Conservation (phyloP, 2,888 invertebrate genomes). For the Athripsodes cinereus region DNA sequence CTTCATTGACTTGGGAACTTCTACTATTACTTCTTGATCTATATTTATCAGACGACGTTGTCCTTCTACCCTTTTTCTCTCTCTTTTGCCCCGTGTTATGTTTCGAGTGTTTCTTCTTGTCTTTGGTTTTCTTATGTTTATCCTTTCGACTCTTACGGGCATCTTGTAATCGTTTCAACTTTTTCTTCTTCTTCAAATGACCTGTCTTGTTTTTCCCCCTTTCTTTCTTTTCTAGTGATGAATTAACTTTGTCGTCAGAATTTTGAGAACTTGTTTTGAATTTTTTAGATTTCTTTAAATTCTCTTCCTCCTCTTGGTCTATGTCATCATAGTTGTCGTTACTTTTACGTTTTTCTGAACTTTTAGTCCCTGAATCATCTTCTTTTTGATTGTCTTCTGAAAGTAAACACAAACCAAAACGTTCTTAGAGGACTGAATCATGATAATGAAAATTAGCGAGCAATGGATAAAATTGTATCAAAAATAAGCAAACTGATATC, state of each 20-base stretch:
- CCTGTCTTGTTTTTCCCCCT: background rate
- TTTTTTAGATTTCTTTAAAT: conserved; percentile 9
- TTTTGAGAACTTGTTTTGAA: conserved; percentile 4
- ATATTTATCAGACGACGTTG: conserved; percentile 25
- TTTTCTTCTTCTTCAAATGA: conserved; percentile 27
- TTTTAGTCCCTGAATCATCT: conserved; percentile 8
- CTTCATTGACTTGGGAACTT: conserved; percentile 26
- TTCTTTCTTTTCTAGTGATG: conserved; percentile 8
- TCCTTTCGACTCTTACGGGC: conserved; percentile 26
- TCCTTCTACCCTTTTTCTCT: conserved; percentile 35
- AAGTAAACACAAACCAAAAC: too few species aligned
- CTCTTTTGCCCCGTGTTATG: conserved; percentile 41
- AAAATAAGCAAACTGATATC: too few species aligned
- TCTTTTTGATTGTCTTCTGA: conserved; percentile 6
- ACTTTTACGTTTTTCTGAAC: conserved; percentile 8
- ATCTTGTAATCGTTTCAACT: conserved; percentile 26
- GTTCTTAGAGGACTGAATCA: too few species aligned
- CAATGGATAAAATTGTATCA: too few species aligned
- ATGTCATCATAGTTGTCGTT: conserved; percentile 1
- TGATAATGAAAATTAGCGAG: too few species aligned
- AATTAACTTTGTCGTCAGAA: conserved; percentile 2
- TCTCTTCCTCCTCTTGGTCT: background rate
- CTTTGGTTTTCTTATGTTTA: conserved; percentile 35
- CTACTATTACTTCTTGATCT: conserved; percentile 14
- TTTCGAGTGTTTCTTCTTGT: conserved; percentile 38